Base-by-base conservation (phyloP, 2,888 invertebrate species). In the Balanococcus diminutus region DNA sequence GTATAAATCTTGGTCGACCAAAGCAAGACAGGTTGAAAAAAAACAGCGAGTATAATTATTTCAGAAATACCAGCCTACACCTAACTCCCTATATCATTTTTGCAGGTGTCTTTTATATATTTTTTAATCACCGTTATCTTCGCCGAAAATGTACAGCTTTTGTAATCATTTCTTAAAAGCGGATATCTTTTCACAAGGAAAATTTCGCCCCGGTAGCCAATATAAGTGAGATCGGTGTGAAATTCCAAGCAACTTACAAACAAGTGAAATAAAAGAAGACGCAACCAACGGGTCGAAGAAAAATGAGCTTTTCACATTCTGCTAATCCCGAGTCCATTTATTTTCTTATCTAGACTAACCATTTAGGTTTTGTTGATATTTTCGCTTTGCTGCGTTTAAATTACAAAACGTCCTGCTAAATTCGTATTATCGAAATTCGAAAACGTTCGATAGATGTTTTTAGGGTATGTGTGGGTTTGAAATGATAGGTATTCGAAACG, bases 271-370 rank as follows among this genome's bases (percentile, higher is more conserved):
- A 56, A 56, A 14, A 67, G 16, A 31, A 61, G 56, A 6, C 5
- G 5, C 19, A 19, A 56, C 4, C 9, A 14, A 67, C 4, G 28
- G 25, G 61, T 28, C 4, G 61, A 79, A 79, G 75, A 79, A 79
- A 79, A 79, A 79, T 79, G 75, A 36, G 36, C 36, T 79, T 79
- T 79, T 36, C 75, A 36, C 31, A 79, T 79, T 79, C 75, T 79
- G 28, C 36, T 79, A 79, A 79, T 79, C 31, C 36, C 31, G 36
- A 79, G 32, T 79, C 36, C 75, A 79, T 79, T 79, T 79, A 79
- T 79, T 79, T 36, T 79, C 67, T 79, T 79, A 79, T 79, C 75
- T 79, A 36, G 36, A 79, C 75, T 36, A 1, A 32, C 32, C 32
- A 19, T 79, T 79, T 79, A 79, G 32, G 31, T 79, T 36, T 79